Percentiles rank a stretch among this genome's conserved stretches.
phyloP scores from a whole-genome alignment of 2,797 vertebrate species.

The Amphiprion clarkii region DNA sequence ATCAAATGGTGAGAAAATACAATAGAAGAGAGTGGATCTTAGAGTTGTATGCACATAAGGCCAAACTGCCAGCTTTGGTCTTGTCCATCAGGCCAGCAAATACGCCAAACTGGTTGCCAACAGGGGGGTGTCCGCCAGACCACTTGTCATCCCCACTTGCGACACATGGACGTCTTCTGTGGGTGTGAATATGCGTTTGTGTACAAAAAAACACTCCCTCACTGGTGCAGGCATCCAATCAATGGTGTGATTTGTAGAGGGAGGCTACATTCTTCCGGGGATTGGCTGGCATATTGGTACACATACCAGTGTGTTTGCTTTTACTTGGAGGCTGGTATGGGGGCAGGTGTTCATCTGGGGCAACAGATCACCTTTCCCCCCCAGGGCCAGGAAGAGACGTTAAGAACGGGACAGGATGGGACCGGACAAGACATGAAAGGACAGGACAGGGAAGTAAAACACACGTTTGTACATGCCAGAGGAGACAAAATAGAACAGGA shows the following conservation, averaged over 20 bases:
- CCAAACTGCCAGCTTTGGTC: conserved; percentile 13
- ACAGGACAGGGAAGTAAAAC: conserved; percentile 24
- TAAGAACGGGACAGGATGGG: conserved; percentile 9
- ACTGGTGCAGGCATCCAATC: conserved; percentile 41
- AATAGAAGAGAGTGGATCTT: conserved; percentile 20
- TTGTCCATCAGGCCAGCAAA: conserved; percentile 30
- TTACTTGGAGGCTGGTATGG: conserved; percentile 36
- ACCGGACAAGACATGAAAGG: conserved; percentile 20
- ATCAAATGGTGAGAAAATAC: conserved; percentile 21
- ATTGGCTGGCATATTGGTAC: conserved; percentile 41
- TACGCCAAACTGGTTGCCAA: conserved; percentile 44
- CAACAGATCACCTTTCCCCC: conserved; percentile 47
- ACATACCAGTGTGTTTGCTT: conserved; percentile 47
- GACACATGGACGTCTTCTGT: conserved; percentile 46
- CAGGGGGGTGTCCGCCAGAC: conserved; percentile 50
- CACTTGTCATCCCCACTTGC: conserved; percentile 62
- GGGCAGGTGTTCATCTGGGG: conserved; percentile 17
- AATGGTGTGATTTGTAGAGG: conserved; percentile 17
- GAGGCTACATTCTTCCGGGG: conserved; percentile 55
- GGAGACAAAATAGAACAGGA: conserved; percentile 16
- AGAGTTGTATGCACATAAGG: conserved; percentile 15
- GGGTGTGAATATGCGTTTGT: conserved; percentile 41
- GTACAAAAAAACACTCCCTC: conserved; percentile 37
- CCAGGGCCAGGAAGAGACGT: conserved; percentile 1
- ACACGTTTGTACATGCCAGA: conserved; percentile 12